These are phyloP conservation scores for Anaspis maculata DNA, from an alignment of 2,888 invertebrate genomes.

Conservation along the genomic window DNA sequence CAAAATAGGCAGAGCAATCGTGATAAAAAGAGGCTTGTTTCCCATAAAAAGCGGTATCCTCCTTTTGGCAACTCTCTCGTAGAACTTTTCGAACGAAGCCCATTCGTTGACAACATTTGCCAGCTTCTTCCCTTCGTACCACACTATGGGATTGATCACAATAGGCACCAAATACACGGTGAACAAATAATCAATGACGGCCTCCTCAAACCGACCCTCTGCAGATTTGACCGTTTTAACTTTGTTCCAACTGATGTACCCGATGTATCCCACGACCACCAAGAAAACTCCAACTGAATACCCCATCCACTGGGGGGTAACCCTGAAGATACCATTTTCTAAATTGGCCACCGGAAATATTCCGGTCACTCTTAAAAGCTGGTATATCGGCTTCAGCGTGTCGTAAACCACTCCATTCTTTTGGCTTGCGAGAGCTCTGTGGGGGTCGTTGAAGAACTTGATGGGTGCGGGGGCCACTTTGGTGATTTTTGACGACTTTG, in stretches of 20 bases:
- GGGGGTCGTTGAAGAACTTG: slow-evolving; percentile 8
- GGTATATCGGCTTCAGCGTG: slow-evolving; percentile 42
- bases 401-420: slow-evolving; percentile 38
- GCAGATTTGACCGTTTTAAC: slow-evolving; percentile 53
- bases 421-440: slow-evolving; percentile 6
- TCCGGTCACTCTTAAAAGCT: slow-evolving; percentile 49
- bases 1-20: slow-evolving; percentile 52
- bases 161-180: slow-evolving; percentile 64
- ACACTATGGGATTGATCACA: slow-evolving; percentile 53
- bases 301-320: slow-evolving; percentile 49
- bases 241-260: slow-evolving; percentile 54
- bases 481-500: slow-evolving; percentile 16
- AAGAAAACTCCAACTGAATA: slow-evolving; percentile 51
- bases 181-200: slow-evolving; percentile 66
- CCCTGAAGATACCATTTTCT: slow-evolving; percentile 40
- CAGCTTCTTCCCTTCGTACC: slow-evolving; percentile 60
- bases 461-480: slow-evolving; percentile 28
- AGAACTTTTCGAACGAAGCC: slow-evolving; percentile 59
- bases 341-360: slow-evolving; percentile 52
- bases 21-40: slow-evolving; percentile 50
- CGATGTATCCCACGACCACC: slow-evolving; percentile 38
- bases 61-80: slow-evolving; percentile 52
- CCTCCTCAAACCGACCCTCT: slow-evolving; percentile 65
- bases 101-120: slow-evolving; percentile 54
- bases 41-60: slow-evolving; percentile 50